These are phyloP conservation scores for Ramphastos sulfuratus DNA, from an alignment of 2,113 vertebrate species.

Conservation along the genomic window DNA sequence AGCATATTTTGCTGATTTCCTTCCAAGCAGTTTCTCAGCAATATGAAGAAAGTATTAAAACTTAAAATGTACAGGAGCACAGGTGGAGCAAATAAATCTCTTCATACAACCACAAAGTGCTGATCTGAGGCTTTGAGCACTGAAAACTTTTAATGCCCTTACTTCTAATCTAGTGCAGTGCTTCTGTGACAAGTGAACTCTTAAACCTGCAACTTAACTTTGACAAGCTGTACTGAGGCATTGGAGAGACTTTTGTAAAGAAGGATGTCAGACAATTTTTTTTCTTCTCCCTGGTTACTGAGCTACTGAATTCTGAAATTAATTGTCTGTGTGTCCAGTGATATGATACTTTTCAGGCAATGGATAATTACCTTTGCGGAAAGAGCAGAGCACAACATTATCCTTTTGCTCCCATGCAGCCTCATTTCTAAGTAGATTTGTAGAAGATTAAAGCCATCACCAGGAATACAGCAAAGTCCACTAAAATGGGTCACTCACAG, in stretches of 20 bases:
- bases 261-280: not conserved
- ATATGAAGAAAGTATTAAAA: not conserved
- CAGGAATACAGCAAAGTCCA: not conserved
- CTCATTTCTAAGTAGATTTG: not conserved
- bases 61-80: not conserved
- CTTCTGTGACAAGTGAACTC: not conserved
- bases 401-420: not conserved
- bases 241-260: not conserved
- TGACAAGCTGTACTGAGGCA: slow-evolving; percentile 22
- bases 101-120: slow-evolving; percentile 3
- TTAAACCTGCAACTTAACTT: slow-evolving; percentile 29
- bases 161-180: slow-evolving; percentile 24
- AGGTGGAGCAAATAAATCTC: not conserved
- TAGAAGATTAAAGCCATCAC: not conserved
- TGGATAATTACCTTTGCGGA: not conserved
- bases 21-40: not conserved
- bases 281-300: not conserved
- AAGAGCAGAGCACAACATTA: not conserved
- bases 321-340: not conserved
- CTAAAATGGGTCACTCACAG: not conserved
- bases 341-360: not conserved
- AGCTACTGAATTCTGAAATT: slow-evolving; percentile 9
- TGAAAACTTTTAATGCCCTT: slow-evolving; percentile 45
- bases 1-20: not conserved
- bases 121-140: not conserved